Evolutionary conservation across 2,888 invertebrate species (phyloP), one percentile per base, ranked within the genome.

Genomic region (Sminthurinus aureus): DNA sequence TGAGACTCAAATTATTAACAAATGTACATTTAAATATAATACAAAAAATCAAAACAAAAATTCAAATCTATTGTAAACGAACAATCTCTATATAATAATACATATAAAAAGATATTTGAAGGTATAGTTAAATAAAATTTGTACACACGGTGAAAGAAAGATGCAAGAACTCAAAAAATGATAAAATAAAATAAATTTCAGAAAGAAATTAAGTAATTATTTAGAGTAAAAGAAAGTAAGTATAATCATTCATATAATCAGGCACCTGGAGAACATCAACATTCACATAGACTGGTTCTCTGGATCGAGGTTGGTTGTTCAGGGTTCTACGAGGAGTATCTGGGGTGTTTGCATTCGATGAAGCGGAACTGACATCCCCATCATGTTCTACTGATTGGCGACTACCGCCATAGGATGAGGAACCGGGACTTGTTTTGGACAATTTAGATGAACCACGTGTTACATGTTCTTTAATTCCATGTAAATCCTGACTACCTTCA

Each of bases 321-420:
- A 82, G 77, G 20, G 85, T 38, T 50, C 85, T 80, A 18, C 89
- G 86, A 38, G 91, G 89, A 85, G 91, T 88, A 89, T 92, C 91
- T 3, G 92, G 91, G 0, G 91, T 91, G 0, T 91, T 91, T 0
- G 90, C 89, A 64, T 90, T 90, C 52, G 92, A 92, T 64, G 92
- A 92, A 38, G 38, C 38, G 81, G 91, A 91, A 83, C 89, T 89
- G 18, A 88, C 89, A 69, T 89, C 90, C 66, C 86, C 85, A 81
- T 87, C 88, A 64, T 85, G 80, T 20, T 71, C 84, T 18, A 79
- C 83, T 20, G 79, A 71, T 18, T 76, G 84, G 22, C 73, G 50
- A 38, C 38, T 38, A 74, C 74, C 52, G 8, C 79, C 38, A 24
- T 20, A 18, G 52, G 26, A 52, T 20, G 24, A 24, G 3, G 26